Evolutionary conservation across 2,113 vertebrate species (phyloP).

Genomic region (Nycticorax nycticorax): DNA sequence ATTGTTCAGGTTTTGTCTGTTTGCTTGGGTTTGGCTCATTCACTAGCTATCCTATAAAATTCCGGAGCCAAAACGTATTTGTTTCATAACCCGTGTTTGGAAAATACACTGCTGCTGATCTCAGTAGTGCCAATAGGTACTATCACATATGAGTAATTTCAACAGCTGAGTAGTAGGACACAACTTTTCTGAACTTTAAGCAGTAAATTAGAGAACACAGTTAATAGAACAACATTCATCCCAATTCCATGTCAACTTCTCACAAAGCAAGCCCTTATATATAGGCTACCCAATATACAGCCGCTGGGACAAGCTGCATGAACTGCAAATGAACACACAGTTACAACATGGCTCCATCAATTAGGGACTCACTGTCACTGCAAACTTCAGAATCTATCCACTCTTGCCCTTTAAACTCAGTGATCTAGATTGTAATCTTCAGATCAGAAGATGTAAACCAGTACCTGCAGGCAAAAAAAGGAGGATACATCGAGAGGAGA

Average conservation of each 20-base stretch:
- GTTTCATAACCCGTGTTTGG: background rate
- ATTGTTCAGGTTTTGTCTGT: background rate
- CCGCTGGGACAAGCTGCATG: rapidly evolving
- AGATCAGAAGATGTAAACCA: background rate
- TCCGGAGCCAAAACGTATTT: background rate
- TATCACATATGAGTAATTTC: background rate
- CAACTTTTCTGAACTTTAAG: background rate
- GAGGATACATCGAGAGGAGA: background rate
- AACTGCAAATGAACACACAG: background rate
- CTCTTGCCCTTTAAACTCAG: background rate
- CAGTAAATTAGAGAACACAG: background rate
- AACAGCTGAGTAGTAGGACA: background rate
- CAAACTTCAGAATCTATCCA: background rate
- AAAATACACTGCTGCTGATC: background rate
- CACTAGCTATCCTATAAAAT: background rate
- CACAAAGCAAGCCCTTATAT: background rate
- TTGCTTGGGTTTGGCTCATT: background rate
- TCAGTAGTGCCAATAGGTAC: background rate
- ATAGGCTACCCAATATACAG: background rate
- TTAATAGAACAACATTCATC: background rate
- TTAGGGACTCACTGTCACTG: background rate
- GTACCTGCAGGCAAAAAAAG: background rate
- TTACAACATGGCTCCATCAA: background rate
- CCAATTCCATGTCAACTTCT: background rate
- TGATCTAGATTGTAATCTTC: background rate